Evolutionary conservation across 1,140 invertebrate genomes (phyloP).

Genomic region (Drosophila carrolli): DNA sequence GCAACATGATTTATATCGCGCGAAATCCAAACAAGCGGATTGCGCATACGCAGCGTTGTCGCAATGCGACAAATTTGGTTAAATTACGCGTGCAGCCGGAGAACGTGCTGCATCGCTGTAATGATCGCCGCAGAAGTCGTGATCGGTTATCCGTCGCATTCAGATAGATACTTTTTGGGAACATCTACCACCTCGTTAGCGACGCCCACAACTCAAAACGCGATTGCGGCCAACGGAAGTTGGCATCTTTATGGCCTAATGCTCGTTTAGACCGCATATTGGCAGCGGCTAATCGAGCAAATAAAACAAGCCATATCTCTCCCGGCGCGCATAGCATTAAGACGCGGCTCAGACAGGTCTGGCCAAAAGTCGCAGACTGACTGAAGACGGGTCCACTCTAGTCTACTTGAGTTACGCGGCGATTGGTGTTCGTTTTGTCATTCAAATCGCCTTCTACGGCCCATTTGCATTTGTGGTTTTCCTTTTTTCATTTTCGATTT

Average conservation of each 20-base stretch:
- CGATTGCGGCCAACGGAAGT: slow-evolving; percentile 57
- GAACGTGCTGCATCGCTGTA: slow-evolving; percentile 42
- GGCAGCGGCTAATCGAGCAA: slow-evolving; percentile 61
- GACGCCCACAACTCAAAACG: slow-evolving; percentile 25
- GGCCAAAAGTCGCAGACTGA: slow-evolving; percentile 9
- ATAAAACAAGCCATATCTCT: slow-evolving; percentile 67
- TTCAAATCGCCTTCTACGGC: slow-evolving; percentile 59
- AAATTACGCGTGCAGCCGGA: slow-evolving; percentile 61
- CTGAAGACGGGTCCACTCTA: slow-evolving; percentile 3
- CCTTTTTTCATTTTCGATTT: slow-evolving; percentile 35
- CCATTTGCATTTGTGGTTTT: slow-evolving; percentile 51
- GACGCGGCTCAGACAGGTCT: slow-evolving; percentile 26
- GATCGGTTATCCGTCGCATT: slow-evolving; percentile 6
- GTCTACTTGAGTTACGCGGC: slow-evolving; percentile 31
- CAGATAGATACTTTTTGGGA: slow-evolving; percentile 6
- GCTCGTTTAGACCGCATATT: slow-evolving; percentile 51
- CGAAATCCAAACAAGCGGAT: slow-evolving; percentile 42
- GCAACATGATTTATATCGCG: slow-evolving; percentile 73
- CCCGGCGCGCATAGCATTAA: slow-evolving; percentile 38
- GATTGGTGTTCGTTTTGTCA: slow-evolving; percentile 61
- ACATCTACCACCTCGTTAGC: slow-evolving; percentile 1
- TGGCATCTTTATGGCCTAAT: slow-evolving; percentile 54
- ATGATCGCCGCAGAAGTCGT: slow-evolving; percentile 30
- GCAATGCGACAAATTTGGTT: slow-evolving; percentile 62
- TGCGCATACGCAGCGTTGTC: slow-evolving; percentile 70